Evolutionary conservation across 2,797 vertebrate species (phyloP).

Genomic region (Adelosebastes latens): DNA sequence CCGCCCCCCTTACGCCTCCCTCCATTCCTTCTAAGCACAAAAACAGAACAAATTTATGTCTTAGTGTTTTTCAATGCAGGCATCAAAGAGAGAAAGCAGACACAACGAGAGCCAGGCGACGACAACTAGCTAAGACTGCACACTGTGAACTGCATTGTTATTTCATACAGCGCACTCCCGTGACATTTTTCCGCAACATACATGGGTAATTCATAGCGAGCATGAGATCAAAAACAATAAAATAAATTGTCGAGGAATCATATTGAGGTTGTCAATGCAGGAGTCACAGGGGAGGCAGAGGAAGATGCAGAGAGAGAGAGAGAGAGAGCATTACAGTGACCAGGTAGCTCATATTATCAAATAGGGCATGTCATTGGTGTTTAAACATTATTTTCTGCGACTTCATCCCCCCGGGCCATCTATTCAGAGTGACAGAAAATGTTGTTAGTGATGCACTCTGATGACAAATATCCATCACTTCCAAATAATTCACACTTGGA

Average conservation of each 20-base stretch:
- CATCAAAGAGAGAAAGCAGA: slow-evolving; percentile 69
- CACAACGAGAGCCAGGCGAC: slow-evolving; percentile 8
- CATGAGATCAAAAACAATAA: slow-evolving; percentile 71
- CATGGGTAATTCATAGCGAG: slow-evolving; percentile 71
- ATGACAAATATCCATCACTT: slow-evolving; percentile 9
- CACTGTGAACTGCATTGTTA: slow-evolving; percentile 62
- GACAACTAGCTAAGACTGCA: slow-evolving; percentile 28
- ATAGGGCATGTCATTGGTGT: slow-evolving; percentile 44
- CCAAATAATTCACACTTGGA: background rate
- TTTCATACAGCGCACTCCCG: slow-evolving; percentile 54
- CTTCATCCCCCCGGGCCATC: slow-evolving; percentile 7
- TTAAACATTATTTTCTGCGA: slow-evolving; percentile 34
- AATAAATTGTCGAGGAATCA: slow-evolving; percentile 55
- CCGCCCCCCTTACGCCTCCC: background rate
- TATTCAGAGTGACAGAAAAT: slow-evolving; percentile 30
- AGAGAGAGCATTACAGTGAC: slow-evolving; percentile 45
- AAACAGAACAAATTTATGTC: slow-evolving; percentile 66
- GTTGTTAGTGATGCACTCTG: slow-evolving; percentile 20
- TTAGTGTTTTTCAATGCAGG: slow-evolving; percentile 50
- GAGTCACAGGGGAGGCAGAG: slow-evolving; percentile 33
- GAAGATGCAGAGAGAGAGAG: slow-evolving; percentile 10
- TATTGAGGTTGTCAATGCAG: slow-evolving; percentile 53
- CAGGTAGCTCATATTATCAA: slow-evolving; percentile 50
- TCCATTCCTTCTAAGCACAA: slow-evolving; percentile 41
- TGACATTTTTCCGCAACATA: slow-evolving; percentile 65